Evolutionary conservation across 2,888 invertebrate species (phyloP), one percentile per base, ranked within the genome.

Genomic region (Gonocerus acuteangulatus): DNA sequence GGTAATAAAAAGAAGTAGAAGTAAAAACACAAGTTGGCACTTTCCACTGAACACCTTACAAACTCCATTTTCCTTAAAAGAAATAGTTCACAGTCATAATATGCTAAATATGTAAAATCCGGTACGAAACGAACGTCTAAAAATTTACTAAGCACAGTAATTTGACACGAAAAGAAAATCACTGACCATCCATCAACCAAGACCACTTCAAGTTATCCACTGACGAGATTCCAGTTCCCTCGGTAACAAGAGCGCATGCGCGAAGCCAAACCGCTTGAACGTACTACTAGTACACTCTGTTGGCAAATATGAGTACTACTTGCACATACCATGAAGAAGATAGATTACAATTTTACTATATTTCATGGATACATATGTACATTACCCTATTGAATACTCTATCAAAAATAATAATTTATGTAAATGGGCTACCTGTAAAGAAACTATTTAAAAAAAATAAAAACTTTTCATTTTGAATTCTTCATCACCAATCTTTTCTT

Each of bases 21-120:
- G 51, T 65, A 65, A 66, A 65, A 66, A 67, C 67, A 67, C 67
- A 65, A 66, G 59, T 65, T 65, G 64, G 65, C 67, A 67, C 66
- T 61, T 16, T 62, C 62, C 67, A 65, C 66, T 62, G 42, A 49
- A 64, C 64, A 62, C 64, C 60, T 61, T 51, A 48, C 49, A 54
- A 66, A 65, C 67, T 62, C 62, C 66, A 67, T 67, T 54, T 63
- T 63, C 48, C 27, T 39, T 18, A 21, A 21, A 34, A 19, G 7
- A 27, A 27, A 21, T 22, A 45, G 42, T 34, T n/a, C 57, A 47
- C 32, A 19, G 34, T 32, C 15, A 57, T 1, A 21, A 11, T 13
- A 16, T 56, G 2, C 44, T n/a, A 13, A 22, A 36, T 9, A 27
- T n/a, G 22, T 15, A 2, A 44, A 6, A 1, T 44, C 1, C n/a